Conservation (phyloP, 1,140 invertebrate genomes). For the Pomacea maculata region DNA sequence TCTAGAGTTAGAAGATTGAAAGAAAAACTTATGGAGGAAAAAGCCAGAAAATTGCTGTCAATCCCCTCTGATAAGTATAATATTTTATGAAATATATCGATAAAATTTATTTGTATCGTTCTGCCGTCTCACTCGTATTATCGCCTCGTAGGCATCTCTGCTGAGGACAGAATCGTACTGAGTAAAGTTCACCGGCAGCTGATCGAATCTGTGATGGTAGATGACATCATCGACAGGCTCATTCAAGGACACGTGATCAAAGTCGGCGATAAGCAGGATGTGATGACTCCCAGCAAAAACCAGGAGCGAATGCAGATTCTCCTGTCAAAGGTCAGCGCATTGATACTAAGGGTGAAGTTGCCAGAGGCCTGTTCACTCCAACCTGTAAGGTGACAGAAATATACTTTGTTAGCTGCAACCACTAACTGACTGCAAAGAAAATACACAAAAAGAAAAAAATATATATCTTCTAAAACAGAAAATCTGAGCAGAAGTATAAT, state of each 20-base stretch:
- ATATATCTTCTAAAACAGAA: no score
- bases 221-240: constrained; percentile 55
- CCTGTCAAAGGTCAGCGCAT: constrained; percentile 19
- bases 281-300: constrained; percentile 45
- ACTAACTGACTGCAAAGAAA: no score
- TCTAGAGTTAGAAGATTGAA: no score
- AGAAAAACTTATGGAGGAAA: no score
- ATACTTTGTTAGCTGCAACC: no score
- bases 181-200: constrained; percentile 46
- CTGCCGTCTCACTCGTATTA: neutral
- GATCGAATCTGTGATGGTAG: constrained; percentile 47
- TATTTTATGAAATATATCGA: no score
- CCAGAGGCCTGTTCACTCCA: neutral
- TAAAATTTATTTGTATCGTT: no score
- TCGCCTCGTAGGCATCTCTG: neutral
- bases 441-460: no score
- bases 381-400: neutral
- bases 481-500: no score
- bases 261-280: constrained; percentile 50
- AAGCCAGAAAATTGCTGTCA: no score
- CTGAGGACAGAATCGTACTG: constrained; percentile 23
- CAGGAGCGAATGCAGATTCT: constrained; percentile 48
- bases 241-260: constrained; percentile 54
- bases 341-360: no score
- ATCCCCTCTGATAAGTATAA: no score